Evolutionary conservation across 2,797 vertebrate genomes (phyloP), one percentile per base, ranked within the genome.

Genomic region (Lagorchestes hirsutus): DNA sequence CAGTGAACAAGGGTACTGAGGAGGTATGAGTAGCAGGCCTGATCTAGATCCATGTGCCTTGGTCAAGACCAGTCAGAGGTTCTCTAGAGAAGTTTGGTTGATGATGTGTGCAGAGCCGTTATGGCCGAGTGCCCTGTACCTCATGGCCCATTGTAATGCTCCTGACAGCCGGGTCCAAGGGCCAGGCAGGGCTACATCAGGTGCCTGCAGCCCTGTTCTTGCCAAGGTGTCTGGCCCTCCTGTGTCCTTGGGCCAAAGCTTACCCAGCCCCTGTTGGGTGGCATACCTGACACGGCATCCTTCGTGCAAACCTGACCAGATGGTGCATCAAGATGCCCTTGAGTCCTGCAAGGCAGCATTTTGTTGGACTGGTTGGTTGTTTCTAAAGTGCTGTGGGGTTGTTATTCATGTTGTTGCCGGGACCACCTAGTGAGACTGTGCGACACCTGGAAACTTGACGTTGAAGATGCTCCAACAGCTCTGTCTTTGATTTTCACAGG

Each of bases 401-500:
- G 28, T 31, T 62, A 16, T 62, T 74, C 0, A 14, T 18, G 5
- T 22, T 6, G 62, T 40, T 67, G 67, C 16, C 18, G 46, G 67
- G n/a, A 40, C 18, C n/a, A 22, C 18, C 16, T 82, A 40, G 67
- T 5, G 22, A 46, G 74, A 4, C 40, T 4, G 22, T 46, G 52
- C 52, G 52, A 9, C 52, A 52, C 52, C 6, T 0, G 5, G 18
- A 40, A 40, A 16, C n/a, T 74, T 74, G 62, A 13, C 16, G 0
- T 40, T 74, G 11, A 18, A 40, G 62, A 6, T 40, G 62, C 62
- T n/a, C n/a, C 74, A 82, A 46, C 40, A 46, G 40, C 9, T 46
- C 74, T 82, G 40, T 82, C 74, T 82, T 82, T 82, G 97, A 27
- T 98, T 99, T 82, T 98, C 99, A 52, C 98, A 99, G 97, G 99